Conservation (phyloP, 2,888 invertebrate genomes). For the Tinea trinotella region DNA sequence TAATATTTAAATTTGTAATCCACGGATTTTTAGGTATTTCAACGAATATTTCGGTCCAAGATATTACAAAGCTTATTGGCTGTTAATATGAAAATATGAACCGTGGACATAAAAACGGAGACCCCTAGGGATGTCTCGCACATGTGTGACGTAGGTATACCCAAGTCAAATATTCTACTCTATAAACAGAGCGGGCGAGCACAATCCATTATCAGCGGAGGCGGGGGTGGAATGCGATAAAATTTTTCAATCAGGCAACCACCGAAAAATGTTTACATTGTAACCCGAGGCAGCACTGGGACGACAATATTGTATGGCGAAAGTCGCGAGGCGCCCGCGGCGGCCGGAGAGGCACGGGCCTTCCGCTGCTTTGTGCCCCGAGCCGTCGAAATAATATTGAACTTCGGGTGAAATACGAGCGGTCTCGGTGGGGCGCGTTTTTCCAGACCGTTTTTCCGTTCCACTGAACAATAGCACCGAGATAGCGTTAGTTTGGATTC, state of each 20-base stretch:
- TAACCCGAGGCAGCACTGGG: slow-evolving; percentile 58
- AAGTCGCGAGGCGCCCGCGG: slow-evolving; percentile 52
- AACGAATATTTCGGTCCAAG: neutral
- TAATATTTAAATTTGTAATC: neutral
- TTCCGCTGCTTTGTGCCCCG: slow-evolving; percentile 60
- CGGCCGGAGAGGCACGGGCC: slow-evolving; percentile 42
- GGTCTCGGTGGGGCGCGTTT: slow-evolving; percentile 53
- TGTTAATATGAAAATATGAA: neutral
- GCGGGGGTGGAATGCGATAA: slow-evolving; percentile 60
- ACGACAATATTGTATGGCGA: slow-evolving; percentile 67
- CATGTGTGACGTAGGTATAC: slow-evolving; percentile 27
- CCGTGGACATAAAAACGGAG: neutral
- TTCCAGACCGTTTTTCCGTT: slow-evolving; percentile 64
- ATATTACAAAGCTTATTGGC: neutral
- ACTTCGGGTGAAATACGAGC: slow-evolving; percentile 67
- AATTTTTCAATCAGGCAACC: slow-evolving; percentile 66
- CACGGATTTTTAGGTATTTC: too few species aligned
- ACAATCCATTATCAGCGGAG: slow-evolving; percentile 56
- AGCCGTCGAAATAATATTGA: slow-evolving; percentile 69
- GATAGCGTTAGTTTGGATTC: slow-evolving; percentile 19
- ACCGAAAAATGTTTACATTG: slow-evolving; percentile 69
- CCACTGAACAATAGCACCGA: slow-evolving; percentile 52
- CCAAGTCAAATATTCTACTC: slow-evolving; percentile 41
- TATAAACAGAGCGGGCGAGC: slow-evolving; percentile 36
- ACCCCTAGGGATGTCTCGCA: slow-evolving; percentile 1